Conservation (phyloP, 2,113 vertebrate genomes). For the Peucedramus taeniatus region DNA sequence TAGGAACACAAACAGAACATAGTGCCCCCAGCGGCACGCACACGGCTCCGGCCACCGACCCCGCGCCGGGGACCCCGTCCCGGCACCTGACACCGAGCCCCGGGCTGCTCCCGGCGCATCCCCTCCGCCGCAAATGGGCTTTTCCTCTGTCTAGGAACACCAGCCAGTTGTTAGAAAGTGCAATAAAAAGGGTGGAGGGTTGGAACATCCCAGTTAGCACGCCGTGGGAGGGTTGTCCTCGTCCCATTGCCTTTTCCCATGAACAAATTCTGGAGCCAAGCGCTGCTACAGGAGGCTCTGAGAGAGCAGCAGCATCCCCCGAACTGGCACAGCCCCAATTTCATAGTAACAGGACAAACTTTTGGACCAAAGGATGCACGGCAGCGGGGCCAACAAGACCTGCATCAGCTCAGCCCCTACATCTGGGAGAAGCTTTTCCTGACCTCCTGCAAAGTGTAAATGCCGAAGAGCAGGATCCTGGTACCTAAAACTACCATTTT, state of each 20-base stretch:
- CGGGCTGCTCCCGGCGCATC: background rate
- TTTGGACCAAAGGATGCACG: background rate
- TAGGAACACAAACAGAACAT: constrained; percentile 36
- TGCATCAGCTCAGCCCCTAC: background rate
- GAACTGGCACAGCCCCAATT: background rate
- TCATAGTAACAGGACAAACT: background rate
- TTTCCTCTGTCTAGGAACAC: constrained; percentile 4
- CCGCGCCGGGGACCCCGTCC: background rate
- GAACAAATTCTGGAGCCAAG: background rate
- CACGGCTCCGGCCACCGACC: background rate
- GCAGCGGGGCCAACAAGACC: background rate
- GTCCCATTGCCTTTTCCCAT: background rate
- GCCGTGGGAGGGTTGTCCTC: background rate
- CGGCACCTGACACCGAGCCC: background rate
- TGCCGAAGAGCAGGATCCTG: background rate
- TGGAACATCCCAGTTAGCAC: background rate
- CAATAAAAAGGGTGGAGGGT: background rate
- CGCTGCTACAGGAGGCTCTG: background rate
- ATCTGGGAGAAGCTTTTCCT: background rate
- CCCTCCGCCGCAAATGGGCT: no score
- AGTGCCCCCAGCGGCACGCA: constrained; percentile 48
- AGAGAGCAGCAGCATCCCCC: background rate
- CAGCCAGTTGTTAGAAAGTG: constrained; percentile 12
- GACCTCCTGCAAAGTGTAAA: background rate
- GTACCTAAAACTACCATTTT: background rate